Base-by-base conservation (phyloP, 1,140 invertebrate species). In the Listronotus bonariensis region DNA sequence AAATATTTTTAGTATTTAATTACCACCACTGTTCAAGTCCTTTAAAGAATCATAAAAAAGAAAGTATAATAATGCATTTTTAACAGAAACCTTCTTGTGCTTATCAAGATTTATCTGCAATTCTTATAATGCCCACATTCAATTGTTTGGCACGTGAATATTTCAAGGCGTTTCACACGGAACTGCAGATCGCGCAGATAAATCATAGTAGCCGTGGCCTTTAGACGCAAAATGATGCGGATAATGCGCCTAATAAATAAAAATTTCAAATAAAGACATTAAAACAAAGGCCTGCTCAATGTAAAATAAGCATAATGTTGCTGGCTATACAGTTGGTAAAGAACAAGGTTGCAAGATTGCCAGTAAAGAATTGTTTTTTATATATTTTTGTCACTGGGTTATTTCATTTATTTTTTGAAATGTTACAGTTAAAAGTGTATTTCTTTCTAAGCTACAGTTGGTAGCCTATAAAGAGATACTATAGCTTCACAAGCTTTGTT, bases 221-320 rank as follows among this genome's bases (percentile, higher is more conserved):
- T 53, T 53, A 15, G 61, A 63, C 36, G 62, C 45, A 73, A 73
- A n/a, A 71, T 73, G 70, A 73, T 71, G 69, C 53, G 58, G 46
- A 68, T 71, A 74, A 68, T 68, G 57, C 59, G 62, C 51, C 43
- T 72, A 67, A 74, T 76, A 76, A 76, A 74, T 74, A 76, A 76
- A 76, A 76, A 74, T 68, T 65, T 61, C 46, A 69, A 71, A 76
- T 76, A 76, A 71, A 76, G 74, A 76, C 74, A 76, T 76, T 74
- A 74, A 76, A 60, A 76, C 74, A 76, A 76, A 71, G 70, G 57
- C 49, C 54, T 65, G 42, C 58, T 53, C 40, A n/a, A 41, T 41
- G 34, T 26, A 7, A 42, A 72, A 71, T 75, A 68, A 74, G 68
- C 71, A 70, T 72, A 73, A 70, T 74, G 70, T 68, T 63, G 68